These are phyloP conservation scores for Athalia cordata DNA, from an alignment of 2,888 invertebrate species.

Conservation along the genomic window DNA sequence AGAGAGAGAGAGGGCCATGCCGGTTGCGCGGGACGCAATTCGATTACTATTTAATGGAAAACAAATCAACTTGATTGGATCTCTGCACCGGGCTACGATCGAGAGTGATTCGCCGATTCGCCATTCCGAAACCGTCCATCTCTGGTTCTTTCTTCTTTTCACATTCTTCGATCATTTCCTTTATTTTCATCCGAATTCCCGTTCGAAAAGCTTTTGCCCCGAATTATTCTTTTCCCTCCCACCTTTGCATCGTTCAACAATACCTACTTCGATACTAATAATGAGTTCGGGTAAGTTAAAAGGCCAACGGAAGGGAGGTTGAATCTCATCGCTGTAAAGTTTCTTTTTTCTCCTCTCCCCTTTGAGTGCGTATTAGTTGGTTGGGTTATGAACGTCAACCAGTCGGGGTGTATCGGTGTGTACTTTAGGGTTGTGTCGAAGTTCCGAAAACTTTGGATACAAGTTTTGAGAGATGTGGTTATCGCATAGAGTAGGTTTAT, in stretches of 20 bases:
- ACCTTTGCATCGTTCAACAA: neutral
- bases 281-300: constrained; percentile 12
- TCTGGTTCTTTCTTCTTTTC: neutral
- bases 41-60: constrained; percentile 45
- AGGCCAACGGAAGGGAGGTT: constrained; percentile 11
- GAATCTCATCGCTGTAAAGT: constrained; percentile 23
- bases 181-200: neutral
- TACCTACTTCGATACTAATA: neutral
- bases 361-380: constrained; percentile 13
- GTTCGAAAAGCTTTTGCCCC: neutral
- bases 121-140: constrained; percentile 13
- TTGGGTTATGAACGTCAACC: neutral
- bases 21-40: constrained; percentile 36
- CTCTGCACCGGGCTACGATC: constrained; percentile 18
- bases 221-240: neutral
- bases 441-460: neutral
- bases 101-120: constrained; percentile 26
- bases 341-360: neutral
- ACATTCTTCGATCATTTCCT: neutral
- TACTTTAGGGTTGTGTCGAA: neutral
- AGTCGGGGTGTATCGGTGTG: neutral
- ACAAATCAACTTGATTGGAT: constrained; percentile 44
- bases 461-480: constrained; percentile 28
- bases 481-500: neutral
- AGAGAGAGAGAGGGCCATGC: constrained; percentile 4